A percentile compares a stretch with the other conserved stretches of the same genome.
These are phyloP conservation scores for Hartigia nigra DNA, from an alignment of 2,888 invertebrate genomes.

Conservation along the genomic window DNA sequence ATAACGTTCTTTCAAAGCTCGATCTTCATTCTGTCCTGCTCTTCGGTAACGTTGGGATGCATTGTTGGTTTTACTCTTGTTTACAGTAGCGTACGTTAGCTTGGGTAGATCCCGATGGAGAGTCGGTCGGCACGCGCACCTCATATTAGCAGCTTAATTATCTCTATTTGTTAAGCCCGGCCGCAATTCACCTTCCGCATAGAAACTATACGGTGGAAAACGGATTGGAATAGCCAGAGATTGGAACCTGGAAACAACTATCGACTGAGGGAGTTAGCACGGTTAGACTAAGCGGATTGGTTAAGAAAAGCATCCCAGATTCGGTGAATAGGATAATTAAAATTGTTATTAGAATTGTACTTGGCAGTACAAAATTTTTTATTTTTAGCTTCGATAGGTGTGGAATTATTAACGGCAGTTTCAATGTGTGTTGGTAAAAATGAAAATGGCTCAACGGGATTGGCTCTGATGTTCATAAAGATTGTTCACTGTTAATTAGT, in stretches of 20 bases:
- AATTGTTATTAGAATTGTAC: background rate
- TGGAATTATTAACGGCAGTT: background rate
- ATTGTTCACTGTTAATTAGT: background rate
- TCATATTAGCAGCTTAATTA: conserved; percentile 54
- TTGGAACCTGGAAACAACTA: background rate
- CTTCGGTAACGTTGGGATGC: conserved; percentile 20
- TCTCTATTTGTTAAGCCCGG: conserved; percentile 48
- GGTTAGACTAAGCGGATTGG: background rate
- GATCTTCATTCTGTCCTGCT: background rate
- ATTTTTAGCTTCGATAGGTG: background rate
- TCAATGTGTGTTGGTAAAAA: background rate
- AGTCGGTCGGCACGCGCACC: conserved; percentile 39
- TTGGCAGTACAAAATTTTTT: background rate
- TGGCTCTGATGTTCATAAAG: background rate
- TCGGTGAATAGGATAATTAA: too few species aligned
- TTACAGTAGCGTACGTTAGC: conserved; percentile 19
- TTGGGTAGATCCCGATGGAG: conserved; percentile 38
- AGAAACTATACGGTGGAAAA: background rate
- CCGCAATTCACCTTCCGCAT: background rate
- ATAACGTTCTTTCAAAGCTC: background rate
- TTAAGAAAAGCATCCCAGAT: too few species aligned
- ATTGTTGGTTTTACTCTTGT: conserved; percentile 49
- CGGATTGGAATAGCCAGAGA: background rate
- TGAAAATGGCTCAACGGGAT: background rate
- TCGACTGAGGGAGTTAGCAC: background rate